Conservation (phyloP, 2,797 vertebrate genomes). For the Diplodus puntazzo region DNA sequence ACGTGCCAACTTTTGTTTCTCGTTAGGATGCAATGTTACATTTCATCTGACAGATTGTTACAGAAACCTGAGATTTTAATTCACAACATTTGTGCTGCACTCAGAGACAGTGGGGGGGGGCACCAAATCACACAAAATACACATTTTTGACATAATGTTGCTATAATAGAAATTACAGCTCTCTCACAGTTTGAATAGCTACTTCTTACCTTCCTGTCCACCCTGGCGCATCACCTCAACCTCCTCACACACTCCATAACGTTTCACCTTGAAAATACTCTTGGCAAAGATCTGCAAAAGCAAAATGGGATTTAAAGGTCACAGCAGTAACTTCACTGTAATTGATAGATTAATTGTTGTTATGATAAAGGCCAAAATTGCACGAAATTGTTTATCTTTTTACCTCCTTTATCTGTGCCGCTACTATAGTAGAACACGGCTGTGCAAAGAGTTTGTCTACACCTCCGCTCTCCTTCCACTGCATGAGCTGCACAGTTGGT, state of each 20-base stretch:
- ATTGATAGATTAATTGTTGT: not conserved
- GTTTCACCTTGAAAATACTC: conserved; percentile 50
- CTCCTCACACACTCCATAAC: conserved; percentile 32
- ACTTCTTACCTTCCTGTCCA: conserved; percentile 61
- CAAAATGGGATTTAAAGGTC: not conserved
- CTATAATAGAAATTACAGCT: not conserved
- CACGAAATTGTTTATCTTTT: not conserved
- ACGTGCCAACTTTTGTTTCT: too few species aligned
- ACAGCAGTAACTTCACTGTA: not conserved
- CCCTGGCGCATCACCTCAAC: conserved; percentile 66
- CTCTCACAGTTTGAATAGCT: not conserved
- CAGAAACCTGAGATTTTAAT: too few species aligned
- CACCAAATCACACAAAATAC: too few species aligned
- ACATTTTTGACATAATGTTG: too few species aligned
- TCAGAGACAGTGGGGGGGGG: too few species aligned
- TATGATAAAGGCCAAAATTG: not conserved
- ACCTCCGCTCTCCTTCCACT: conserved; percentile 81
- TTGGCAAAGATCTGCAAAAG: conserved; percentile 69
- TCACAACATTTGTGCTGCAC: too few species aligned
- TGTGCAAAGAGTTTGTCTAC: conserved; percentile 75
- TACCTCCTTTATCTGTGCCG: conserved; percentile 78
- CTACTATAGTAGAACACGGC: conserved; percentile 63
- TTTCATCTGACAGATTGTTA: too few species aligned
- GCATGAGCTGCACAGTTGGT: conserved; percentile 81
- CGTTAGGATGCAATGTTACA: too few species aligned